Base-by-base conservation (phyloP, 2,113 vertebrate species). In the Oophaga pumilio region DNA sequence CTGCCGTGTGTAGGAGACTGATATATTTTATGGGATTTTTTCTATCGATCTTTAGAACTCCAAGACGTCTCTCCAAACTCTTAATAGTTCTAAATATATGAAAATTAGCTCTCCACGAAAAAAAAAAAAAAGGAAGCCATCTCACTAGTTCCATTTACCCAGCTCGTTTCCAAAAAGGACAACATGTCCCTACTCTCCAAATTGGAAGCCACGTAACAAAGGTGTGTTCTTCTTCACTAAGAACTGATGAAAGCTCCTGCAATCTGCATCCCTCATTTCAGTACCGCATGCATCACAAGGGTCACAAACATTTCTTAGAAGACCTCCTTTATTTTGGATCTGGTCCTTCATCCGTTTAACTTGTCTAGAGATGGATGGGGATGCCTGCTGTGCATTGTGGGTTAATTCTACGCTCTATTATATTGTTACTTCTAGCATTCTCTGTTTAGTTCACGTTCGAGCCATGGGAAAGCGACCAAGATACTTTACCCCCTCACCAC, bases 381-480 rank as follows among this genome's bases (percentile, higher is more conserved):
- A 87, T 22, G 59, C 86, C 86, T 82, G 86, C 86, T 87, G 86
- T 82, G 78, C 71, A 87, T 76, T 87, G 86, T 82, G 56, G 78
- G 85, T 86, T 86, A 49, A 86, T 86, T 86, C 85, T 79, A 53
- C 60, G 43, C n/a, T 64, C 85, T 53, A 64, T 85, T 85, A 76
- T 85, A 50, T 22, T 53, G 74, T 79, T 69, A 82, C 56, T 62
- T 33, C 60, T 74, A 24, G 53, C 28, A 43, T 69, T 33, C 69
- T 60, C 53, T 43, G 64, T 76, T 88, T 53, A 53, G 74, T 77
- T 82, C 80, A 76, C 60, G 49, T 18, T 76, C 57, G 6, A 57
- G 60, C 52, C 86, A 88, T 88, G 86, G 77, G 86, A 88, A 88
- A 82, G 69, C 60, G 68, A 82, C 66, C 43, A 76, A 56, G 80